Evolutionary conservation across 2,113 vertebrate genomes (phyloP).

Genomic region (Ibidorhyncha struthersii): DNA sequence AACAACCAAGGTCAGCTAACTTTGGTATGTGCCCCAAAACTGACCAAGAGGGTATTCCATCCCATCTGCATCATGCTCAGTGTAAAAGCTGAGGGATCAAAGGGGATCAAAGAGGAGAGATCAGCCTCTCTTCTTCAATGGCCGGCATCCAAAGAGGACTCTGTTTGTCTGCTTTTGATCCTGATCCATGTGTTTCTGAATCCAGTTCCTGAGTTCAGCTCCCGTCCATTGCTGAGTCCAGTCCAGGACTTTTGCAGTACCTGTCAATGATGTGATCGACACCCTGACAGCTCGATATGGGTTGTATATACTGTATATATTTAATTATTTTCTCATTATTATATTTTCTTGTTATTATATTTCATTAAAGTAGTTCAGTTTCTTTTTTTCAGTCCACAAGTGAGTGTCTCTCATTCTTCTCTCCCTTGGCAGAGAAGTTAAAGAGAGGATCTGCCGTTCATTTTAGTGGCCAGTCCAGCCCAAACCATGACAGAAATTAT

Average conservation of each 20-base stretch:
- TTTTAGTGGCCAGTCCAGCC: too few relatives aligned
- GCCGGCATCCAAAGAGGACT: background rate
- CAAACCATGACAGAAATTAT: background rate
- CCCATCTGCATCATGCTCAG: background rate
- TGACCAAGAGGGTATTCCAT: background rate
- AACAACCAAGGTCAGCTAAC: background rate
- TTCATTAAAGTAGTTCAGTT: too few relatives aligned
- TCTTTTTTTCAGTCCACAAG: too few relatives aligned
- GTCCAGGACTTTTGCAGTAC: background rate
- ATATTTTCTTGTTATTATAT: too few relatives aligned
- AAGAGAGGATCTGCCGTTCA: too few relatives aligned
- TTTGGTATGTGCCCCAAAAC: background rate
- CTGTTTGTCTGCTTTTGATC: background rate
- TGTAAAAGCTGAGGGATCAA: background rate
- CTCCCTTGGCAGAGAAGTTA: too few relatives aligned
- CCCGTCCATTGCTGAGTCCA: background rate
- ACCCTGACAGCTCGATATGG: too few relatives aligned
- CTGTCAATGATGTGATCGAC: too few relatives aligned
- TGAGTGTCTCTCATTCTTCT: too few relatives aligned
- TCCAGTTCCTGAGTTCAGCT: background rate
- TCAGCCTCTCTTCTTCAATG: background rate
- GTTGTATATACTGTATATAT: too few relatives aligned
- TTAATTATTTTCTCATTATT: too few relatives aligned
- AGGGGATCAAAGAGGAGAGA: background rate
- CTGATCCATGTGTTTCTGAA: background rate